Evolutionary conservation across 1,140 invertebrate genomes (phyloP).

Genomic region (Meloidogyne hapla): DNA sequence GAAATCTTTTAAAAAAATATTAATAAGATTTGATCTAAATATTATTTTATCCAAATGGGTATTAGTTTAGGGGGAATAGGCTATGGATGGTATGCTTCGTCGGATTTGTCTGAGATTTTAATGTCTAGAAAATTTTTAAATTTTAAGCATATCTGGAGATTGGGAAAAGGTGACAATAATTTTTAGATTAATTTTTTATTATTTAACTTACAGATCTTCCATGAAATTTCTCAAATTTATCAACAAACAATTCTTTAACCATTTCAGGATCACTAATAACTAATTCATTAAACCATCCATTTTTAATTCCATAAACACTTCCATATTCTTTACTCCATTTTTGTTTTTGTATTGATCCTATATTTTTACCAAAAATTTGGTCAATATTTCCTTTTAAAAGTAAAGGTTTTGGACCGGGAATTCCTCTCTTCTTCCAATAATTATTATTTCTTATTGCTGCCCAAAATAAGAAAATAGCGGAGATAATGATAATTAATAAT

Average conservation of each 20-base stretch:
- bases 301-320: slow-evolving; percentile 64
- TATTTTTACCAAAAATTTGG: neutral
- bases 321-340: slow-evolving; percentile 66
- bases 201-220: slow-evolving; percentile 53
- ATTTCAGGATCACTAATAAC: slow-evolving; percentile 65
- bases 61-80: slow-evolving; percentile 1
- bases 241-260: slow-evolving; percentile 65
- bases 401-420: slow-evolving; percentile 25
- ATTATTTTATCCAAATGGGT: no score
- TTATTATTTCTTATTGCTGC: neutral
- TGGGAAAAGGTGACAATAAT: no score
- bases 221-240: slow-evolving; percentile 67
- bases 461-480: no score
- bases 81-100: no score
- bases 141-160: neutral
- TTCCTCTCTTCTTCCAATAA: slow-evolving; percentile 36
- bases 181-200: no score
- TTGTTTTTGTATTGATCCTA: no score
- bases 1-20: slow-evolving; percentile 30
- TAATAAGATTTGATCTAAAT: neutral
- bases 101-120: no score
- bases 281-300: slow-evolving; percentile 61
- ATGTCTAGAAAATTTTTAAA: no score
- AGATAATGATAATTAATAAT: no score
- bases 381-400: slow-evolving; percentile 31